Conservation (phyloP, 2,888 invertebrate genomes). For the Athrips mouffetella region DNA sequence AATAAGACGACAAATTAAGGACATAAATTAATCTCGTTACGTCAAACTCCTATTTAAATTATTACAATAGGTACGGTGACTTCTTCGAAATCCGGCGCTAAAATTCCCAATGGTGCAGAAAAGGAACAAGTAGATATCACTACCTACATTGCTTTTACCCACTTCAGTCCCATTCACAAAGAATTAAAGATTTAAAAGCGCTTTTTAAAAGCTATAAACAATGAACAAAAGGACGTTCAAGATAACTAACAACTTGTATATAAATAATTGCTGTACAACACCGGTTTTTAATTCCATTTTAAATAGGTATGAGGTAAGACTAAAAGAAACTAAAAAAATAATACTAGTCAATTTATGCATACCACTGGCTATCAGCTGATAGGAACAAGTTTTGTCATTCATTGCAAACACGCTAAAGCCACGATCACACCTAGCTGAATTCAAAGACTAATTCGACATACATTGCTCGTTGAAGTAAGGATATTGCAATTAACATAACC, state of each 20-base stretch:
- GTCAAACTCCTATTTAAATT: no score
- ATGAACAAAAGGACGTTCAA: background rate
- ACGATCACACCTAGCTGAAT: no score
- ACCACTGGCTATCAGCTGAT: conserved; percentile 67
- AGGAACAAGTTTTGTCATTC: conserved; percentile 48
- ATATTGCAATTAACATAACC: no score
- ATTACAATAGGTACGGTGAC: no score
- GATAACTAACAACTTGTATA: conserved; percentile 15
- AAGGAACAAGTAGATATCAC: no score
- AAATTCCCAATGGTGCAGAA: conserved; percentile 5
- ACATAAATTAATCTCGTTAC: no score
- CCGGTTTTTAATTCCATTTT: conserved; percentile 44
- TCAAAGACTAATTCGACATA: no score
- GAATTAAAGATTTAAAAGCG: background rate
- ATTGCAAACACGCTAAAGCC: no score
- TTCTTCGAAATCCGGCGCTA: no score
- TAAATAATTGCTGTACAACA: conserved; percentile 41
- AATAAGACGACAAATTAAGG: no score
- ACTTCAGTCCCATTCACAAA: background rate
- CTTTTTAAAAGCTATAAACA: conserved; percentile 2
- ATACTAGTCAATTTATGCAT: conserved; percentile 53
- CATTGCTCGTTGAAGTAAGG: no score
- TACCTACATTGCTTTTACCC: background rate
- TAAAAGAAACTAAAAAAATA: conserved; percentile 33
- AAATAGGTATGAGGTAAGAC: conserved; percentile 56